Conservation (phyloP, 1,140 invertebrate species). For the Apis laboriosa region DNA sequence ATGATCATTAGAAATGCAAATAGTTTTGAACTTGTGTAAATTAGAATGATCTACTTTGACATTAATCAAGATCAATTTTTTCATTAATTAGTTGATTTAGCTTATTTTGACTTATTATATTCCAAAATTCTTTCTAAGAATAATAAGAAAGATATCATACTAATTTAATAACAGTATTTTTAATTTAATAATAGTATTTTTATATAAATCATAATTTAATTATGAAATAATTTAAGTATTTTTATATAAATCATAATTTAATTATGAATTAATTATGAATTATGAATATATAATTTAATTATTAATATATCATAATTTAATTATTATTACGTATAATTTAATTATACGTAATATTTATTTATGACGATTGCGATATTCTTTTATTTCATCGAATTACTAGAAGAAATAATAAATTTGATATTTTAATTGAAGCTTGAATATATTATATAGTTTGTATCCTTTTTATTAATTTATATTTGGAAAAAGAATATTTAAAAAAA, state of each 20-base stretch:
- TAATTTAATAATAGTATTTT: no score
- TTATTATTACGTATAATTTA: no score
- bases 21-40: background rate
- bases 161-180: no score
- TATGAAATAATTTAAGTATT: no score
- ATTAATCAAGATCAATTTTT: background rate
- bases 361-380: background rate
- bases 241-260: no score
- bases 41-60: background rate
- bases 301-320: no score
- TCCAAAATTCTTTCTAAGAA: background rate
- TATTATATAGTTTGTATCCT: no score
- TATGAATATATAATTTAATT: no score
- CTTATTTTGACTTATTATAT: background rate
- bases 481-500: background rate
- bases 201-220: background rate
- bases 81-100: background rate
- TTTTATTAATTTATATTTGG: background rate
- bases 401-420: no score
- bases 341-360: background rate
- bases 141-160: background rate
- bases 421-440: no score
- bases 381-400: background rate
- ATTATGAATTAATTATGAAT: no score
- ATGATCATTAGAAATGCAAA: background rate